Percentiles rank a stretch among this genome's conserved stretches.
These are phyloP conservation scores for Piaya cayana DNA, from an alignment of 2,113 vertebrate species.

Conservation along the genomic window DNA sequence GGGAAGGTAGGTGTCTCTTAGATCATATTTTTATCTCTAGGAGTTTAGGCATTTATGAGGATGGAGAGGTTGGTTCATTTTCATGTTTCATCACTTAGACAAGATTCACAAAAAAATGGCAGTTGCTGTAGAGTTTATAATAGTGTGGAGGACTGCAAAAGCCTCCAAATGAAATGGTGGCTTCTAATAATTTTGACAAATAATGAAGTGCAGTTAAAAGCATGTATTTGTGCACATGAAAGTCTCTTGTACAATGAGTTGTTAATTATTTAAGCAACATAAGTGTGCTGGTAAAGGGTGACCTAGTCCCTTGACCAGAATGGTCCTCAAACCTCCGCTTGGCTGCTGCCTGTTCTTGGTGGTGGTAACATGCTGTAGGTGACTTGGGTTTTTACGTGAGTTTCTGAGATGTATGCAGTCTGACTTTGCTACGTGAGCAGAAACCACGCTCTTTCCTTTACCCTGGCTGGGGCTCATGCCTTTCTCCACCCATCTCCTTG, in stretches of 20 bases:
- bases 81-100: background rate
- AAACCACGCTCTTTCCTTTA: background rate
- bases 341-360: background rate
- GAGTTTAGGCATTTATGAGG: background rate
- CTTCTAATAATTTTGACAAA: background rate
- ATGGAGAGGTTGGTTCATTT: background rate
- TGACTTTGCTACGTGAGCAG: background rate
- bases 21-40: background rate
- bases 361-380: background rate
- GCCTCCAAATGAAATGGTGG: background rate
- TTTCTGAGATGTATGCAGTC: rapidly evolving
- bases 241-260: background rate
- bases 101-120: background rate
- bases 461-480: rapidly evolving
- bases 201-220: background rate
- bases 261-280: background rate
- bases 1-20: background rate
- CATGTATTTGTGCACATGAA: background rate
- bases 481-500: background rate
- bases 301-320: background rate
- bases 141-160: background rate
- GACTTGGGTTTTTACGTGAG: background rate
- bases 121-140: background rate
- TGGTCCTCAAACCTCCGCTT: background rate
- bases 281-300: background rate